Conservation (phyloP, 2,113 vertebrate genomes). For the Geothlypis trichas region DNA sequence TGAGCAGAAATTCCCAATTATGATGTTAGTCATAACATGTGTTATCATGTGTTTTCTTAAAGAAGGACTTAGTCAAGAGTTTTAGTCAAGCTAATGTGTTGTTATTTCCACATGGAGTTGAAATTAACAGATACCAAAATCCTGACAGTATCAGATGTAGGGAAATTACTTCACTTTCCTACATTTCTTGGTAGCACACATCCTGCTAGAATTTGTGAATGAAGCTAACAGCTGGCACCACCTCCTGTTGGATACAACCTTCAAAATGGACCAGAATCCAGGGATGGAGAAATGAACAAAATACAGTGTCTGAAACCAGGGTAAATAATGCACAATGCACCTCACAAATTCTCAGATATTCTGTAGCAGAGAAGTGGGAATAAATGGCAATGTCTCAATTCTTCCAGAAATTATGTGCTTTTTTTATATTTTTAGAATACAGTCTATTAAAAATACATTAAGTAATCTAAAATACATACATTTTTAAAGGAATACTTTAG, state of each 20-base stretch:
- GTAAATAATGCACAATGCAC: background rate
- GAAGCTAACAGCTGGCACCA: background rate
- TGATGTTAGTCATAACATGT: background rate
- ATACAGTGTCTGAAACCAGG: background rate
- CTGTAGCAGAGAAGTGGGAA: background rate
- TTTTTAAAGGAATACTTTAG: conserved; percentile 17
- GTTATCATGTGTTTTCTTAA: background rate
- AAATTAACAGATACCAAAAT: background rate
- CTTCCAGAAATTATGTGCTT: background rate
- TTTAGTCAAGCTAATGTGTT: background rate
- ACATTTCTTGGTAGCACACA: background rate
- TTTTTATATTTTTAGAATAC: background rate
- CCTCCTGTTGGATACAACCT: background rate
- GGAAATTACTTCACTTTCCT: background rate
- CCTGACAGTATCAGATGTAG: background rate
- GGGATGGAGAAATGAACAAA: background rate
- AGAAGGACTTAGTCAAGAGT: background rate
- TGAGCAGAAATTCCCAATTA: background rate
- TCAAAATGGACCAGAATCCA: background rate
- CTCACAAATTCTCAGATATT: background rate
- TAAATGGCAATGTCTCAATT: background rate
- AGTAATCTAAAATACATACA: conserved; percentile 11
- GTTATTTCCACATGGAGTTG: background rate
- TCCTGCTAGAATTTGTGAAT: background rate
- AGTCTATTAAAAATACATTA: conserved; percentile 17